Evolutionary conservation across 1,140 invertebrate genomes (phyloP), one percentile per base, ranked within the genome.

Genomic region (Leptinotarsa defecta): DNA sequence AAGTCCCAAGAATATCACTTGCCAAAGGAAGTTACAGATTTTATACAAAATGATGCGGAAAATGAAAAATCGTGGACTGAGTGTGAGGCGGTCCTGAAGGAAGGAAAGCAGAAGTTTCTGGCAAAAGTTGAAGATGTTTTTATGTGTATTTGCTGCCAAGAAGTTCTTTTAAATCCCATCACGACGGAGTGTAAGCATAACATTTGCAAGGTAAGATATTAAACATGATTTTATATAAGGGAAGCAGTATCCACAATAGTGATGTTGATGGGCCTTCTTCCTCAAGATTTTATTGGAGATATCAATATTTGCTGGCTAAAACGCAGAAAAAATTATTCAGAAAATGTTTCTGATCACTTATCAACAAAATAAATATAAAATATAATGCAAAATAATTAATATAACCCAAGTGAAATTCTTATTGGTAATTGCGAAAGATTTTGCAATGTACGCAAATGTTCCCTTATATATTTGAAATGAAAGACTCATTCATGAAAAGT

Each of bases 101-200:
- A 88, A 82, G 84, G 90, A 76, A 84, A 91, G 87, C 79, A 86
- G 84, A 87, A 88, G 77, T 93, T 94, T 81, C 85, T 93, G 17
- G 87, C 88, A 27, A 89, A 90, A 79, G 88, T 94, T 3, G 88
- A 91, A 77, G 89, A 92, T 82, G 79, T 87, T 34, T 95, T 96
- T 84, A 88, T 88, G 2, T 96, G 95, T 82, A 91, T 93, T 57
- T 95, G 94, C 78, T 96, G 95, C 82, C 92, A 94, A 84, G 92
- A 94, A 68, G 77, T 96, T 4, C 90, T 92, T 0, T 90, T 86
- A 71, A 88, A 90, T 76, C 94, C 94, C 1, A 86, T 95, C 3
- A 95, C 94, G 0, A 93, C 92, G 3, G 85, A 87, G 4, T 96
- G 94, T 79, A 83, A 85, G 63, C 95, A 96, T 81, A 96, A 94